Percentiles rank a stretch among this genome's conserved stretches.
These are phyloP conservation scores for Drosophila biarmipes DNA, from an alignment of 1,140 invertebrate genomes.

Conservation along the genomic window DNA sequence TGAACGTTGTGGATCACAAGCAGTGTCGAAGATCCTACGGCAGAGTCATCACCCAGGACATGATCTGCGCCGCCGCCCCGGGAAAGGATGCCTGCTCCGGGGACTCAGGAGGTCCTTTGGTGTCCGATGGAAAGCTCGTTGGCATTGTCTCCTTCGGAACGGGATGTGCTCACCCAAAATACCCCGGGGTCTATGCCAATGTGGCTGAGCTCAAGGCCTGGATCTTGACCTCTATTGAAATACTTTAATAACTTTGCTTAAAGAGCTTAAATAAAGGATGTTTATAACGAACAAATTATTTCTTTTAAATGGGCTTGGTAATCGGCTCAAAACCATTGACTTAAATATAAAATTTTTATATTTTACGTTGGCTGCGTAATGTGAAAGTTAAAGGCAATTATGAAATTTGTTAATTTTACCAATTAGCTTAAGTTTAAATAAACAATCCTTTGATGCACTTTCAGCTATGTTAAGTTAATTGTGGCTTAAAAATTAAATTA, in stretches of 20 bases:
- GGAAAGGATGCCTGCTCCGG: slow-evolving; percentile 17
- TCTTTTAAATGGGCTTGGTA: too few relatives aligned
- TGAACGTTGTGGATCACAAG: not conserved
- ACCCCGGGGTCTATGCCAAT: slow-evolving; percentile 85
- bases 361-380: too few relatives aligned
- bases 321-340: too few relatives aligned
- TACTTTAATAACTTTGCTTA: not conserved
- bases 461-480: too few relatives aligned
- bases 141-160: slow-evolving; percentile 87
- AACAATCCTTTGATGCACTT: too few relatives aligned
- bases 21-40: slow-evolving; percentile 28
- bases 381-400: too few relatives aligned
- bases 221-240: slow-evolving; percentile 34
- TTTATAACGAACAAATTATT: too few relatives aligned
- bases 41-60: slow-evolving; percentile 1
- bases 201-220: slow-evolving; percentile 78
- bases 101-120: slow-evolving; percentile 85
- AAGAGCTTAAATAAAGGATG: too few relatives aligned
- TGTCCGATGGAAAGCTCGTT: slow-evolving; percentile 57
- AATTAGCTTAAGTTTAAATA: too few relatives aligned
- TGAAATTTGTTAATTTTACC: too few relatives aligned
- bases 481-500: too few relatives aligned
- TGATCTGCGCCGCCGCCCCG: slow-evolving; percentile 79
- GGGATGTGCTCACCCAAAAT: slow-evolving; percentile 82
- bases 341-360: too few relatives aligned